Base-by-base conservation (phyloP, 2,113 vertebrate genomes). In the Tetraodon nigroviridis region DNA sequence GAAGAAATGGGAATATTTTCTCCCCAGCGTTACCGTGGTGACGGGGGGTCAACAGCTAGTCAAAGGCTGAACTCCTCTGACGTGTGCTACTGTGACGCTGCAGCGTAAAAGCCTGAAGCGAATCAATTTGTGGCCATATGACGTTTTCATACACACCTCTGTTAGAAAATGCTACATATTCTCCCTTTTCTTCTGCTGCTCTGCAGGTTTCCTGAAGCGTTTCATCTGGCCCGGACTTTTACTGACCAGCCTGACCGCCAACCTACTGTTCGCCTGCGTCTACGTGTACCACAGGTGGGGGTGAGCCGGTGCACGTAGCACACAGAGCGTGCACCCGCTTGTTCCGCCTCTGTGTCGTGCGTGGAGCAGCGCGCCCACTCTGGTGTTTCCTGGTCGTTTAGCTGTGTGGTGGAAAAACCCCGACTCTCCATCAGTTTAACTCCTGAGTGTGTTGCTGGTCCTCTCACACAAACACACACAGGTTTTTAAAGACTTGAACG, bases 241-340 rank as follows among this genome's bases (percentile, higher is more conserved):
- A 3, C 87, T 94, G 0, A 15, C 86, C 37, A 99, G 97, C 78
- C 76, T 99, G 79, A 91, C 93, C 0, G 75, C 89, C 75, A 98
- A 98, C 47, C 79, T 95, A n/a, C 17, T 92, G 48, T 94, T 96
- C 82, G 88, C 89, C 1, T 87, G 90, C 0, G 84, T 92, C 69
- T 97, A 93, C 44, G 73, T 93, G 66, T 97, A 95, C 87, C 87
- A 89, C 80, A 93, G 84, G 78, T 92, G 88, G 88, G 85, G 41
- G 69, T 90, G 85, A 91, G 53, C 54, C 14, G 10, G 24, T 27
- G 24, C 24, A 7, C 16, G 1, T 17, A 1, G n/a, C 16, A 8
- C 51, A n/a, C 24, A 16, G 49, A 44, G 20, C 58, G 42, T 53
- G 17, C 45, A 48, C 51, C 27, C 45, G 67, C 46, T 37, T 44